Evolutionary conservation across 2,113 vertebrate genomes (phyloP).

Genomic region (Mustela lutreola): DNA sequence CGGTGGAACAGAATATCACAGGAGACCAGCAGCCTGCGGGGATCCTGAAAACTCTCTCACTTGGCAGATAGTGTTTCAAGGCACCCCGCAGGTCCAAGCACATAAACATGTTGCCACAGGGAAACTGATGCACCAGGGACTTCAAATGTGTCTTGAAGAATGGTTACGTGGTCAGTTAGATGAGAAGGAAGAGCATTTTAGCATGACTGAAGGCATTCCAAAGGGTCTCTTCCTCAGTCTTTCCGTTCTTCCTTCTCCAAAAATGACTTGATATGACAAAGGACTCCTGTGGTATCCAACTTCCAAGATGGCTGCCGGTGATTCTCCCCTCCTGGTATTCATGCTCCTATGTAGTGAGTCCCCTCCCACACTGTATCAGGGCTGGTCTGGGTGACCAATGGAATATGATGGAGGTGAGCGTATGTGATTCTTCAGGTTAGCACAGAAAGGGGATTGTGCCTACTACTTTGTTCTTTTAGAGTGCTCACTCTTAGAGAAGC

Average conservation of each 20-base stretch:
- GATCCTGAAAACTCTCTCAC: not conserved
- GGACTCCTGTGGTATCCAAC: not conserved
- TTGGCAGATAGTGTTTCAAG: conserved; percentile 18
- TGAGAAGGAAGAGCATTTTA: not conserved
- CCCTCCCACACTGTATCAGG: not conserved
- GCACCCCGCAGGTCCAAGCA: not conserved
- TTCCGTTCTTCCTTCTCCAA: not conserved
- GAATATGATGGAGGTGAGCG: not conserved
- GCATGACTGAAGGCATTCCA: not conserved
- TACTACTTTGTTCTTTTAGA: not conserved
- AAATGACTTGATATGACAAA: not conserved
- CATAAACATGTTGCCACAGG: not conserved
- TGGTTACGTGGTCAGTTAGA: not conserved
- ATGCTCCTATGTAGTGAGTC: not conserved
- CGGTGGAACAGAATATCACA: not conserved
- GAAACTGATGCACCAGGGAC: not conserved
- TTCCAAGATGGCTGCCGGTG: not conserved
- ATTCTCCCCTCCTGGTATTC: not conserved
- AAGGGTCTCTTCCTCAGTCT: not conserved
- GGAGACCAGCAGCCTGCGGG: not conserved
- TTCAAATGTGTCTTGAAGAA: not conserved
- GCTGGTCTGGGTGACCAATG: not conserved
- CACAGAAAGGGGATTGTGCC: not conserved
- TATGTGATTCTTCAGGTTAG: not conserved
- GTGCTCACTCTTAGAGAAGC: not conserved